Base-by-base conservation (phyloP, 2,797 vertebrate genomes). In the Balearica regulorum region DNA sequence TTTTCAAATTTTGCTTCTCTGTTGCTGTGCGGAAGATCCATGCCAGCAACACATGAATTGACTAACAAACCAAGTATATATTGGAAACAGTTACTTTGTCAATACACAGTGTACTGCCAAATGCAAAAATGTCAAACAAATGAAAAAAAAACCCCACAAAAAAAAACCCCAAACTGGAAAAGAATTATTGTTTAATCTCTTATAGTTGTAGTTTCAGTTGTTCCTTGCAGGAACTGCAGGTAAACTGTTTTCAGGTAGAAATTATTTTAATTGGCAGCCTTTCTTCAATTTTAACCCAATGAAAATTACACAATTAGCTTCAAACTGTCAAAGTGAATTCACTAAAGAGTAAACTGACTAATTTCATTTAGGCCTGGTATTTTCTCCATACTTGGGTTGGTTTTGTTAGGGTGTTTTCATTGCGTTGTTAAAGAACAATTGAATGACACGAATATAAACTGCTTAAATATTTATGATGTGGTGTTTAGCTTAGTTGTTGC, bases 91-190 rank as follows among this genome's bases (percentile, higher is more conserved):
- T 79, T 70, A 24, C 61, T 85, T 90, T 84, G 70, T 82, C 93
- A 92, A 89, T 92, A 92, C 58, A 79, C 25, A 62, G 25, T 82
- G 88, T 95, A 49, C 92, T 87, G 83, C 73, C 93, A 96, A 96
- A 69, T 48, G 55, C 16, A 92, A 79, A 94, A 91, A 81, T 77
- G 43, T 71, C 84, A 91, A 85, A 83, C 35, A 94, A 93, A 87
- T 17, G n/a, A 11, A 3, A 8, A 46, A 25, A 70, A 60, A 62
- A 79, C n/a, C n/a, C n/a, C n/a, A n/a, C n/a, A 26, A 19, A 51
- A 16, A 15, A 21, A 28, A 39, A 31, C 3, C 5, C 26, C 51
- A 53, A 51, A 31, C 16, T 22, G 43, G 3, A 53, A 25, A 87
- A 53, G 5, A 57, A 66, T 62, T 89, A 5, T 58, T 83, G 10